Percentiles rank a stretch among this genome's conserved stretches.
These are phyloP conservation scores for Aproaerema taeniolella DNA, from an alignment of 2,888 invertebrate genomes.

Conservation along the genomic window DNA sequence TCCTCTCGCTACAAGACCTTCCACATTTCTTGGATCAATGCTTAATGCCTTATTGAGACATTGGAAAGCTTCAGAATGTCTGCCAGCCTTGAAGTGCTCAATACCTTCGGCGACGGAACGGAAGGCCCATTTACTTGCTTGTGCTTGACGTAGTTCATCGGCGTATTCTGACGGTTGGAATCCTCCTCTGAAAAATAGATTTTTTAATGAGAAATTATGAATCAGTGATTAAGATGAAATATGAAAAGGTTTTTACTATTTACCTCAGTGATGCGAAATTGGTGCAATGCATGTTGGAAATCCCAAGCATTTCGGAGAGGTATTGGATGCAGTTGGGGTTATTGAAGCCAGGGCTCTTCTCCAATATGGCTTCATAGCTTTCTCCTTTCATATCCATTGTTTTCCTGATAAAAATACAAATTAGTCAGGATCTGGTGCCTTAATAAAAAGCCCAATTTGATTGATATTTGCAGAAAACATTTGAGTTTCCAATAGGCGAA, in stretches of 20 bases:
- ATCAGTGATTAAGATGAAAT: not conserved
- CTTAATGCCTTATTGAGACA: constrained; percentile 94
- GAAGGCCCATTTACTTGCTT: constrained; percentile 96
- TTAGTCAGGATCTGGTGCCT: constrained; percentile 27
- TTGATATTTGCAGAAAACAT: too few relatives aligned
- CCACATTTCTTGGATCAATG: constrained; percentile 94
- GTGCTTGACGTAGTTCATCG: constrained; percentile 89
- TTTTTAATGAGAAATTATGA: constrained; percentile 4
- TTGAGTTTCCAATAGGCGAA: too few relatives aligned
- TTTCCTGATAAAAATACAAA: constrained; percentile 76
- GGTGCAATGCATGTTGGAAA: constrained; percentile 82
- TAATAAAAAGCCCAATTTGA: too few relatives aligned
- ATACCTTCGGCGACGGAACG: constrained; percentile 97
- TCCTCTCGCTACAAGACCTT: constrained; percentile 93
- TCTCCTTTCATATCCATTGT: constrained; percentile 87
- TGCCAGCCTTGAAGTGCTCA: constrained; percentile 94
- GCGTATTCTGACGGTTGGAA: constrained; percentile 90
- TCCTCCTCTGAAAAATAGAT: constrained; percentile 74
- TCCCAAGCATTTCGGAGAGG: constrained; percentile 85
- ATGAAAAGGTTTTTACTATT: constrained; percentile 18
- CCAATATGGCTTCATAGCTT: constrained; percentile 88
- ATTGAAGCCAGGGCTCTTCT: constrained; percentile 90
- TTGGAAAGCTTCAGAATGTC: constrained; percentile 96
- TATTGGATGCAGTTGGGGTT: constrained; percentile 93
- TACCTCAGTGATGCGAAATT: constrained; percentile 85